Evolutionary conservation across 2,113 vertebrate species (phyloP).

Genomic region (Montifringilla adamsi): DNA sequence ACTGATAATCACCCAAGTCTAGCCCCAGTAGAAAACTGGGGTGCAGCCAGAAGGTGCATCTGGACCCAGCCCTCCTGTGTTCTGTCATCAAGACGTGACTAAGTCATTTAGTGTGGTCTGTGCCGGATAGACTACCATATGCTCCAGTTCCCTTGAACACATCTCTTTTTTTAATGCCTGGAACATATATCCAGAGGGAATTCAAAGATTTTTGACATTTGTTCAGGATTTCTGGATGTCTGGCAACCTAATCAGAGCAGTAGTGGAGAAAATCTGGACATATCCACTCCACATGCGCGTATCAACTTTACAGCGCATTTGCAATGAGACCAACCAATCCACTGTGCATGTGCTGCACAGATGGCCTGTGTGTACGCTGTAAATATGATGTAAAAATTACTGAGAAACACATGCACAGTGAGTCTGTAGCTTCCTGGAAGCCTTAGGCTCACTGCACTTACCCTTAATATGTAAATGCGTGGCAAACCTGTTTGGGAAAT

Average conservation of each 20-base stretch:
- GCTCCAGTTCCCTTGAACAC: slow-evolving; percentile 40
- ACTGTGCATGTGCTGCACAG: slow-evolving; percentile 52
- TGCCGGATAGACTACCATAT: slow-evolving; percentile 32
- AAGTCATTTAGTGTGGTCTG: slow-evolving; percentile 53
- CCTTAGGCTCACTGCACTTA: slow-evolving; percentile 25
- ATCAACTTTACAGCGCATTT: slow-evolving; percentile 60
- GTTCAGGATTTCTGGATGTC: slow-evolving; percentile 62
- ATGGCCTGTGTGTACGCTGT: slow-evolving; percentile 35
- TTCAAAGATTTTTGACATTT: slow-evolving; percentile 63
- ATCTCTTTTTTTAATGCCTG: slow-evolving; percentile 5
- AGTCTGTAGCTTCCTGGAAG: slow-evolving; percentile 49
- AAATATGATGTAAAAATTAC: slow-evolving; percentile 64
- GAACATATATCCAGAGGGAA: slow-evolving; percentile 54
- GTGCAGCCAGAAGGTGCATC: slow-evolving; percentile 43
- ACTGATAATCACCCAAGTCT: background rate
- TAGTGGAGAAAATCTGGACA: slow-evolving; percentile 66
- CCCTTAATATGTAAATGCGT: background rate
- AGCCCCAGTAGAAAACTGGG: background rate
- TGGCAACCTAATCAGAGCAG: slow-evolving; percentile 63
- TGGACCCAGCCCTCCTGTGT: slow-evolving; percentile 22
- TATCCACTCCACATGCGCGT: slow-evolving; percentile 22
- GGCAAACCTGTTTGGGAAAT: slow-evolving; percentile 22
- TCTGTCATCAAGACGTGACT: slow-evolving; percentile 47
- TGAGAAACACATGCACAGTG: slow-evolving; percentile 39
- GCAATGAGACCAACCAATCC: slow-evolving; percentile 28